These are phyloP conservation scores for Brachionichthys hirsutus DNA, from an alignment of 2,113 vertebrate genomes.

Conservation along the genomic window DNA sequence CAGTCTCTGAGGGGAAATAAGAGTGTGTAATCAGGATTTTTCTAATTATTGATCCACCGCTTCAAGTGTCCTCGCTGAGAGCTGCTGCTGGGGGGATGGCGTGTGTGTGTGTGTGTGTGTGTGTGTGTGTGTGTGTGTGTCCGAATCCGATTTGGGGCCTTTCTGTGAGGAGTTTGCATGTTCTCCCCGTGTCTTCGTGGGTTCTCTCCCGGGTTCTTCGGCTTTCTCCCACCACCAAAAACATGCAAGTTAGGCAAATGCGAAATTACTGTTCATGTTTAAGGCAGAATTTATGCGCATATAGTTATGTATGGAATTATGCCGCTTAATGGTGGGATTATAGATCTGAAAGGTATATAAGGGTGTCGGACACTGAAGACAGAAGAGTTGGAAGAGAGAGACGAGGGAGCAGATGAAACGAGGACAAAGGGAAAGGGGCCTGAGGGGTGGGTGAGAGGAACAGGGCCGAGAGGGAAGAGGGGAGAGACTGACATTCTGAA, in stretches of 20 bases:
- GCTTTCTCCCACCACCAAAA: too few relatives aligned
- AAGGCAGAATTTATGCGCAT: slow-evolving; percentile 43
- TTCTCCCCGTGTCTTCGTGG: too few relatives aligned
- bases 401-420: slow-evolving; percentile 23
- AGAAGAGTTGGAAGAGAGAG: slow-evolving; percentile 11
- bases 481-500: slow-evolving; percentile 12
- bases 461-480: slow-evolving; percentile 10
- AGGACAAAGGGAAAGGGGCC: slow-evolving; percentile 21
- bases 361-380: neutral
- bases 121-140: slow-evolving; percentile 12
- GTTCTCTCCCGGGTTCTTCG: too few relatives aligned
- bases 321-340: slow-evolving; percentile 53
- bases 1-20: slow-evolving; percentile 61
- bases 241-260: too few relatives aligned
- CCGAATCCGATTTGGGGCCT: too few relatives aligned
- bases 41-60: slow-evolving; percentile 73
- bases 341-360: slow-evolving; percentile 27
- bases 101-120: slow-evolving; percentile 11
- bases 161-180: too few relatives aligned
- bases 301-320: slow-evolving; percentile 38
- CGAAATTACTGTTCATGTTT: slow-evolving; percentile 21
- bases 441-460: slow-evolving; percentile 30
- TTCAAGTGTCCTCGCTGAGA: slow-evolving; percentile 58
- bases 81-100: slow-evolving; percentile 18
- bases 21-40: slow-evolving; percentile 70